These are phyloP conservation scores for Agriotes lineatus DNA, from an alignment of 2,888 invertebrate genomes.

Conservation along the genomic window DNA sequence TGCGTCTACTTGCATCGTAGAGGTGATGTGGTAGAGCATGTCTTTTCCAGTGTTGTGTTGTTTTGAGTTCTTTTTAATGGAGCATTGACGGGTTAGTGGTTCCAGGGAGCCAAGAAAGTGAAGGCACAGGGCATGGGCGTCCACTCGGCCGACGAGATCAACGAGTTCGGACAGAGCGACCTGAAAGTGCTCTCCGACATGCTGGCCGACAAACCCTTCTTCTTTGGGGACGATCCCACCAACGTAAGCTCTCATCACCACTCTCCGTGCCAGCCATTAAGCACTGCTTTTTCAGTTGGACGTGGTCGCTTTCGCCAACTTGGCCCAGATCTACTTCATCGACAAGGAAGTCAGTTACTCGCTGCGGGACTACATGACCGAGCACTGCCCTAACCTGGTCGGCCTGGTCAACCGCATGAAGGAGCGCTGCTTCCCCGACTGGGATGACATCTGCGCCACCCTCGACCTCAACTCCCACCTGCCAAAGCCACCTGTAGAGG, in stretches of 20 bases:
- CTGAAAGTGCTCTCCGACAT: conserved; percentile 91
- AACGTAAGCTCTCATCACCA: conserved; percentile 72
- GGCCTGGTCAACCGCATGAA: conserved; percentile 92
- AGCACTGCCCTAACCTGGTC: conserved; percentile 89
- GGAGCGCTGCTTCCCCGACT: conserved; percentile 90
- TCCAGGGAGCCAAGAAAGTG: conserved; percentile 91
- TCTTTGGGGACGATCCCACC: conserved; percentile 96
- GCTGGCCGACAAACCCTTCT: conserved; percentile 92
- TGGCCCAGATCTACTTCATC: conserved; percentile 93
- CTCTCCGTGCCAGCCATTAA: too few species aligned
- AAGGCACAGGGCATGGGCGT: conserved; percentile 95
- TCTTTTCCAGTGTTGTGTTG: conserved; percentile 64
- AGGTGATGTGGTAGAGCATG: conserved; percentile 57
- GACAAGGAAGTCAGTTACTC: conserved; percentile 90
- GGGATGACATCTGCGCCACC: conserved; percentile 90
- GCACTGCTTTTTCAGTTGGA: conserved; percentile 76
- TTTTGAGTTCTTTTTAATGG: conserved; percentile 62
- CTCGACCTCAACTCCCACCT: conserved; percentile 87
- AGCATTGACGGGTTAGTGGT: conserved; percentile 67
- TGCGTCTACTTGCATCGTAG: conserved; percentile 48
- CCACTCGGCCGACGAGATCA: conserved; percentile 90
- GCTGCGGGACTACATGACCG: conserved; percentile 88
- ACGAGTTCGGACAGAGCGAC: conserved; percentile 92
- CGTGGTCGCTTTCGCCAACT: conserved; percentile 91
- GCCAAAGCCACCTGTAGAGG: conserved; percentile 82